Evolutionary conservation across 2,113 vertebrate genomes (phyloP), one percentile per base, ranked within the genome.

Genomic region (Heterocephalus glaber): DNA sequence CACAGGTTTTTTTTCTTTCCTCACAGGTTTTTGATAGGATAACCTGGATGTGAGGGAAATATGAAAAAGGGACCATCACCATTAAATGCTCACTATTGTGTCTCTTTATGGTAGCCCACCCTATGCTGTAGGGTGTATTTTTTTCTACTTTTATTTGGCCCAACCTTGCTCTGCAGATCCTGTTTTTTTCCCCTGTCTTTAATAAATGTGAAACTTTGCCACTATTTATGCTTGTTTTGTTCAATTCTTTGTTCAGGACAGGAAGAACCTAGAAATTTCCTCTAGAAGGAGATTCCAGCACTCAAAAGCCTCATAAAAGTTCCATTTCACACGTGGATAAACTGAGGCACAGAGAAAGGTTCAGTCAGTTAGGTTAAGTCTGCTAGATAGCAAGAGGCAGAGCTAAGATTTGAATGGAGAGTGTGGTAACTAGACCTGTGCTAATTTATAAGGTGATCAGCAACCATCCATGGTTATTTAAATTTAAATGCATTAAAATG

Each of bases 301-400:
- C 41, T 24, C 38, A 38, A 26, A 44, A 74, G 24, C 38, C 24
- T 44, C 49, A 5, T 49, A 49, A 49, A 2, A 33, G 1, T 49
- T 77, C 10, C 60, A 94, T 87, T 96, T 95, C 20, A 38, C 33
- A 94, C 38, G 49, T 41, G 38, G 74, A n/a, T 93, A 95, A 97
- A 94, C 63, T n/a, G 33, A 96, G 38, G 54, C 19, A 77, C 30
- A 60, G 41, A 58, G 60, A 72, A 52, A 28, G 44, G 16, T 84
- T 66, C 22, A 88, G 24, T 90, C 72, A 88, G 24, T 58, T 95
- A 91, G 44, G 20, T 22, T 65, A 89, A 86, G 44, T 77, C 52
- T 81, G 65, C n/a, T 24, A 70, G n/a, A n/a, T 82, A 77, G 84
- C n/a, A 83, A 79, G 76, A 76, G 41, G 49, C 54, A 87, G 68